A percentile compares a stretch with the other conserved stretches of the same genome.
Evolutionary conservation across 2,113 vertebrate genomes (phyloP).

Genomic region (Chaetodon trifascialis): DNA sequence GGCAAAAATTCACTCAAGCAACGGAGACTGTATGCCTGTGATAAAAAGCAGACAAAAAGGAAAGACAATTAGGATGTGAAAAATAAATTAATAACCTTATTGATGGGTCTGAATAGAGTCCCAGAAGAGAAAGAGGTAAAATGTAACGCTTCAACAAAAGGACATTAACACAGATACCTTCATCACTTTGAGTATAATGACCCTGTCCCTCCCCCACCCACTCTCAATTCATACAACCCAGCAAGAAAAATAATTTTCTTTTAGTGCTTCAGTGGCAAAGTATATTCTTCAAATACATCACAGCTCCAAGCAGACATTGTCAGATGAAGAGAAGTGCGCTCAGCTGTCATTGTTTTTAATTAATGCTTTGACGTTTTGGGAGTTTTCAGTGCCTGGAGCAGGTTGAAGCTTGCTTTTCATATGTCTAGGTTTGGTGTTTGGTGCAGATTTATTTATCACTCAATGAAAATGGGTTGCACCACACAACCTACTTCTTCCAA

Average conservation of each 20-base stretch:
- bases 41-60: conserved; percentile 74
- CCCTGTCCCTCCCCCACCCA: conserved; percentile 4
- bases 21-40: conserved; percentile 56
- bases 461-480: neutral
- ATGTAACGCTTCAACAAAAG: conserved; percentile 64
- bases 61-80: conserved; percentile 66
- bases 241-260: conserved; percentile 47
- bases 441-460: neutral
- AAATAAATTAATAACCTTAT: conserved; percentile 68
- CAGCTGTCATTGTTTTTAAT: conserved; percentile 45
- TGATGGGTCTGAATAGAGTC: conserved; percentile 68
- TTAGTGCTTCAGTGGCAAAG: conserved; percentile 21
- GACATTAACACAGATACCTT: conserved; percentile 69
- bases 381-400: conserved; percentile 3
- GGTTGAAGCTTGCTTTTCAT: neutral
- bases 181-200: conserved; percentile 71
- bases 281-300: conserved; percentile 39
- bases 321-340: conserved; percentile 12
- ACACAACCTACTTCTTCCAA: neutral
- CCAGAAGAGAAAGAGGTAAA: conserved; percentile 62
- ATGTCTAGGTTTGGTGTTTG: neutral
- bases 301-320: conserved; percentile 30
- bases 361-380: conserved; percentile 47
- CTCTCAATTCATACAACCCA: conserved; percentile 25
- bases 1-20: conserved; percentile 50